Evolutionary conservation across 2,797 vertebrate genomes (phyloP), one percentile per base, ranked within the genome.

Genomic region (Petrocephalus schoutedeni): DNA sequence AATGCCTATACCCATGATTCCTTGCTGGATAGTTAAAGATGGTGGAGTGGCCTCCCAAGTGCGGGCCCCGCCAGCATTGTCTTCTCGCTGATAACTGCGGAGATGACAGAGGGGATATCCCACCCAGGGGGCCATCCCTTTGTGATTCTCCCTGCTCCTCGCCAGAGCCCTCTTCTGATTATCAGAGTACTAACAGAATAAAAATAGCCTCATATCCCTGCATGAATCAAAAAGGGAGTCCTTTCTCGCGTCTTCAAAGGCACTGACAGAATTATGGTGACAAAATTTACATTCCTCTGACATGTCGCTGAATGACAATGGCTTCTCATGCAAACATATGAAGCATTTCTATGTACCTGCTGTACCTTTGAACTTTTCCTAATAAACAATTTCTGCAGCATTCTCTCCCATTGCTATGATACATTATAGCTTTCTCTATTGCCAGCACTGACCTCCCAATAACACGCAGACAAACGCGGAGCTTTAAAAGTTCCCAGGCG

Each of bases 261-360:
- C 93, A 93, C 93, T 96, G 94, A 94, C 94, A 96, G 95, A 96
- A 96, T 96, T 96, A 96, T 96, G 95, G 96, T 97, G 97, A 97
- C 97, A 97, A 97, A 95, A 96, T 97, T 97, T 98, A 98, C 97
- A 98, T 98, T 98, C 97, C 96, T 95, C 96, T 97, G 96, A 98
- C 97, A 96, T 97, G 96, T 96, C 96, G 49, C 21, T 10, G 45
- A 87, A 53, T 36, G 36, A 54, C 19, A 74, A 80, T 54, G 41
- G 9, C 53, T 36, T 14, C 71, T 83, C 32, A 94, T 95, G 94
- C 95, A 95, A 93, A 57, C 93, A 95, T 95, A 95, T 95, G 95
- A 96, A 96, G 97, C 96, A 96, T 97, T 94, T 95, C 32, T 74
- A 94, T 94, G 97, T 96, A 94, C 95, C 94, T 93, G 93, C 93